These are phyloP conservation scores for Mirza zaza DNA, from an alignment of 2,113 vertebrate species.

Conservation along the genomic window DNA sequence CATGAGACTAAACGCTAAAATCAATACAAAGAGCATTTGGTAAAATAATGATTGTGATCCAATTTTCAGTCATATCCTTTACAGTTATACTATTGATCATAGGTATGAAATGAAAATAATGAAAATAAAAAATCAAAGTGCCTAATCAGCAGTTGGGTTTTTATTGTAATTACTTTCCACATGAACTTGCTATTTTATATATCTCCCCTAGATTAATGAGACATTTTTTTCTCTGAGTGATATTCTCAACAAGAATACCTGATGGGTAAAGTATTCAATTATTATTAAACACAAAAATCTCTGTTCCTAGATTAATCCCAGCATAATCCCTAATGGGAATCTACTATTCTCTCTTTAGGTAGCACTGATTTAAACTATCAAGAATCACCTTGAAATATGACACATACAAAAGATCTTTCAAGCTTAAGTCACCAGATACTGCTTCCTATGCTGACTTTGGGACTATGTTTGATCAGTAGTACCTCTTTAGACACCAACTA, in stretches of 20 bases:
- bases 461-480: not conserved
- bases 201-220: not conserved
- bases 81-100: constrained; percentile 24
- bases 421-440: not conserved
- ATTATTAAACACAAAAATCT: not conserved
- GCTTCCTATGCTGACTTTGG: not conserved
- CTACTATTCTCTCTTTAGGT: not conserved
- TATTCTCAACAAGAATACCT: not conserved
- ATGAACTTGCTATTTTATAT: not conserved
- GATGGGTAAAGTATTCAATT: not conserved
- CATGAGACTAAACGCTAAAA: not conserved
- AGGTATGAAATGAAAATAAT: not conserved
- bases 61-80: constrained; percentile 10
- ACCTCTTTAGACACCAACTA: not conserved
- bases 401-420: not conserved
- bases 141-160: constrained; percentile 37
- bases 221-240: not conserved
- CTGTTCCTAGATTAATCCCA: not conserved
- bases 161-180: constrained; percentile 12
- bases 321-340: not conserved
- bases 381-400: not conserved
- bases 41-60: not conserved
- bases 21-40: not conserved
- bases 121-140: constrained; percentile 23
- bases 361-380: not conserved